Evolutionary conservation across 2,797 vertebrate species (phyloP).

Genomic region (Microtus agrestis): DNA sequence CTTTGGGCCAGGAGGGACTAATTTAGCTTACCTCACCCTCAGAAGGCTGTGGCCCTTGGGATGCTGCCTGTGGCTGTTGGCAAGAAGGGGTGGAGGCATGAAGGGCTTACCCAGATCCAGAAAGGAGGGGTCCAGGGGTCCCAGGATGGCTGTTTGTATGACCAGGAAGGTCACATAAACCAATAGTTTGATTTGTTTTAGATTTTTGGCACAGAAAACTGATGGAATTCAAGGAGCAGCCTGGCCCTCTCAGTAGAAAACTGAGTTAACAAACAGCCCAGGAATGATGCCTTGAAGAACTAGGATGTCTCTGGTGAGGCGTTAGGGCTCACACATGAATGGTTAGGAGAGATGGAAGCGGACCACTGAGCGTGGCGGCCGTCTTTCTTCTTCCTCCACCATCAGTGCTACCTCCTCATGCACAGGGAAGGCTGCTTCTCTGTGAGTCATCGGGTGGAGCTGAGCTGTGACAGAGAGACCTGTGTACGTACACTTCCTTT

Average conservation of each 20-base stretch:
- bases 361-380: rapidly evolving
- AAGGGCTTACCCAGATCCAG: background rate
- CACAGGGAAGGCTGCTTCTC: background rate
- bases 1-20: background rate
- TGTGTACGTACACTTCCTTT: background rate
- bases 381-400: background rate
- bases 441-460: background rate
- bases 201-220: background rate
- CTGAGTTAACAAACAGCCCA: background rate
- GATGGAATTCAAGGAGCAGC: background rate
- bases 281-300: background rate
- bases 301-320: rapidly evolving
- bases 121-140: background rate
- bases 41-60: background rate
- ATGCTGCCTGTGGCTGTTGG: background rate
- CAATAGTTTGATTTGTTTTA: background rate
- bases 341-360: background rate
- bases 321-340: too few relatives aligned
- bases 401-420: background rate
- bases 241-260: rapidly evolving
- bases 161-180: background rate
- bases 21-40: background rate
- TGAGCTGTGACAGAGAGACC: background rate
- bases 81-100: too few relatives aligned
- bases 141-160: background rate